Conservation (phyloP, 2,797 vertebrate species). For the Phrynocephalus forsythii region DNA sequence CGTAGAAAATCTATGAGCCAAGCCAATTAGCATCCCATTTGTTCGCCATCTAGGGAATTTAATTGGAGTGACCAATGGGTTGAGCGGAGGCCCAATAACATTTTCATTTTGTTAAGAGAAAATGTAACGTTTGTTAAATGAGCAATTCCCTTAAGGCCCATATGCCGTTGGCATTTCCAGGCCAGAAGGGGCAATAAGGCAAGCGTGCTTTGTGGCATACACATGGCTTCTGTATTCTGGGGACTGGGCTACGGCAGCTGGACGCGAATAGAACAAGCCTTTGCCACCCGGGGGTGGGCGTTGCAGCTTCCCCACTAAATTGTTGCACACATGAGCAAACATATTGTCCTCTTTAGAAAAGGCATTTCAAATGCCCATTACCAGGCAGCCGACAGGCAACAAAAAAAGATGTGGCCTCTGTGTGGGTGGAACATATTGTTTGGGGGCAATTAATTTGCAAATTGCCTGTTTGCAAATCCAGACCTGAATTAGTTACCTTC, state of each 20-base stretch:
- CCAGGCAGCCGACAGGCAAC: constrained; percentile 75
- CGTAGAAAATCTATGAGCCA: constrained; percentile 76
- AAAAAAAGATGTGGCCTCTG: constrained; percentile 56
- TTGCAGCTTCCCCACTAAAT: constrained; percentile 74
- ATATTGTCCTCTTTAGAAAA: constrained; percentile 80
- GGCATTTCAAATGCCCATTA: constrained; percentile 83
- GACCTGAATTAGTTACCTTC: constrained; percentile 56
- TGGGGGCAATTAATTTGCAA: constrained; percentile 77
- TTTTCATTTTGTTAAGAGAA: constrained; percentile 70
- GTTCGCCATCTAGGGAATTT: constrained; percentile 78
- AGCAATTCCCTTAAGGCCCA: constrained; percentile 78
- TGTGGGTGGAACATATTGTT: constrained; percentile 73
- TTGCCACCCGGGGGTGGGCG: constrained; percentile 79
- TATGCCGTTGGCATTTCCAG: constrained; percentile 80
- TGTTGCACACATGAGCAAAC: constrained; percentile 83
- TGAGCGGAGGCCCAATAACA: constrained; percentile 76
- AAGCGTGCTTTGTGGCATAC: constrained; percentile 76
- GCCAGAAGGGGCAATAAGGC: constrained; percentile 73
- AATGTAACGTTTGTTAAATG: constrained; percentile 78
- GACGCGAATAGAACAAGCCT: constrained; percentile 76
- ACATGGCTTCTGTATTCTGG: constrained; percentile 81
- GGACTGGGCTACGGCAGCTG: constrained; percentile 76
- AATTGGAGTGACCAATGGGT: constrained; percentile 68
- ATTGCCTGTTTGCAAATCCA: constrained; percentile 76
- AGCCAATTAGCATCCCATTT: constrained; percentile 82